A percentile compares a stretch with the other conserved stretches of the same genome.
Evolutionary conservation across 2,113 vertebrate species (phyloP).

Genomic region (Formicarius rufipectus): DNA sequence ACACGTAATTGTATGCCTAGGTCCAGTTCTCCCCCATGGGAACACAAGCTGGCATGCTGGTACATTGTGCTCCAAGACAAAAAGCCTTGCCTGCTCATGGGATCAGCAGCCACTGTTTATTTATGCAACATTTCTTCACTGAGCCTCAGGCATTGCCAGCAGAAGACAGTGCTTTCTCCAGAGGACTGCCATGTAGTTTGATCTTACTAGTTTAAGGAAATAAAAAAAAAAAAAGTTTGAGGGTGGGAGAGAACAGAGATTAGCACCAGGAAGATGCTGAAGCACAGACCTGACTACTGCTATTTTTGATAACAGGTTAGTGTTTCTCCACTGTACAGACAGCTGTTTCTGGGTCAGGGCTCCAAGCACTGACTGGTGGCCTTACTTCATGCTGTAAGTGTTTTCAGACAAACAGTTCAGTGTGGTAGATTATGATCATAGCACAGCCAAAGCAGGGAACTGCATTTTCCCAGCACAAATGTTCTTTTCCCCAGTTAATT

Average conservation of each 20-base stretch:
- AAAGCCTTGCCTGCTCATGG: not conserved
- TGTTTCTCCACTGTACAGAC: fast-evolving
- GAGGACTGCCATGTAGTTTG: not conserved
- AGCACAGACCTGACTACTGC: not conserved
- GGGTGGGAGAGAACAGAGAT: not conserved
- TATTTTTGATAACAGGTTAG: not conserved
- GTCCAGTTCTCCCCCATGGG: not conserved
- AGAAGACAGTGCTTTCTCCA: not conserved
- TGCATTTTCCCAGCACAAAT: not conserved
- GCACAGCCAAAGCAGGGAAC: not conserved
- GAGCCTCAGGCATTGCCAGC: not conserved
- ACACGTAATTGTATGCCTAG: fast-evolving
- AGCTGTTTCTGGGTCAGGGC: not conserved
- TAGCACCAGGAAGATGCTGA: not conserved
- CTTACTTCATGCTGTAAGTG: not conserved
- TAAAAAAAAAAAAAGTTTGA: not conserved
- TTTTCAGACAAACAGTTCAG: not conserved
- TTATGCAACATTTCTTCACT: not conserved
- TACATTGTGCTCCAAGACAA: not conserved
- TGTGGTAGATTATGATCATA: not conserved
- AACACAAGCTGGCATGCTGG: not conserved
- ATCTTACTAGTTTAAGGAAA: not conserved
- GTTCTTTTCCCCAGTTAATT: not conserved
- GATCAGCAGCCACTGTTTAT: not conserved
- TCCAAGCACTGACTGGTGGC: not conserved